Evolutionary conservation across 2,113 vertebrate genomes (phyloP).

Genomic region (Donacobius atricapilla): DNA sequence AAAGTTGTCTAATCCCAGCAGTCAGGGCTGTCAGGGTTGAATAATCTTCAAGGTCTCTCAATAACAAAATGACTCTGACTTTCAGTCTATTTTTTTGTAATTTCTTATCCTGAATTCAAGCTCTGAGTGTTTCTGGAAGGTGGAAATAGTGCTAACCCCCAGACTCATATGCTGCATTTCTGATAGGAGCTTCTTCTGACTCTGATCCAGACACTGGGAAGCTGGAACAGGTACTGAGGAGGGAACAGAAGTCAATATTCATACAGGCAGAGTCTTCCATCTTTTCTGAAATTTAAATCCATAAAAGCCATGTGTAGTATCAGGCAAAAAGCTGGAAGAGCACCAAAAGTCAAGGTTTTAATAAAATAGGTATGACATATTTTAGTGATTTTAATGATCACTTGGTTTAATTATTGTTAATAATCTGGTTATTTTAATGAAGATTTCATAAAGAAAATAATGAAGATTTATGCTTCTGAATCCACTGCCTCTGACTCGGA

Average conservation of each 20-base stretch:
- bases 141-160: not conserved
- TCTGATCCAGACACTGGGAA: not conserved
- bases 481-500: not conserved
- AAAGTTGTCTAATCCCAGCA: not conserved
- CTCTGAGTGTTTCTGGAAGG: not conserved
- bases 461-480: not conserved
- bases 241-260: not conserved
- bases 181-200: not conserved
- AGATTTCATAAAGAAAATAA: not conserved
- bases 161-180: not conserved
- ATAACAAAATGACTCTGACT: not conserved
- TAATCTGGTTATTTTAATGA: not conserved
- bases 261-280: not conserved
- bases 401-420: not conserved
- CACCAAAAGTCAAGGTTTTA: not conserved
- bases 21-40: not conserved
- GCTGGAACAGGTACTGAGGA: not conserved
- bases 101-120: not conserved
- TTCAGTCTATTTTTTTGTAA: not conserved
- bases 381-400: not conserved
- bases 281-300: not conserved
- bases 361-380: not conserved
- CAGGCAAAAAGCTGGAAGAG: not conserved
- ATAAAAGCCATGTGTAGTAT: not conserved
- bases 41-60: not conserved